Base-by-base conservation (phyloP, 2,797 vertebrate species). In the Ambastaia sidthimunki region DNA sequence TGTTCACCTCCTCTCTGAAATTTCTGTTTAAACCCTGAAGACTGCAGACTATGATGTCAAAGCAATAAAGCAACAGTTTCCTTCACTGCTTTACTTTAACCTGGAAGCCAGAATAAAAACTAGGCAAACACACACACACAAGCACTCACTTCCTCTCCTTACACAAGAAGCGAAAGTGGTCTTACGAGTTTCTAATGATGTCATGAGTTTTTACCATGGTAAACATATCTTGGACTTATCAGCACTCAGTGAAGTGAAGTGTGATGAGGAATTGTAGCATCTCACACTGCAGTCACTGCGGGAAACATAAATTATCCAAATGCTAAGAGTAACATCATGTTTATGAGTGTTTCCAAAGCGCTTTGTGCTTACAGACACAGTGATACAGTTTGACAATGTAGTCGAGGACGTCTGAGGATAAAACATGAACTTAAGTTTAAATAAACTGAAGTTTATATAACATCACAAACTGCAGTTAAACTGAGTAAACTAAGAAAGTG, bases 131-230 rank as follows among this genome's bases (percentile, higher is more conserved):
- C 65, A 80, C 23, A 57, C 41, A 77, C 57, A 52, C 52, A 73
- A 1, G 13, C 52, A 66, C 4, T 6, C 16, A 21, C 67, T 74
- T 85, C 74, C 70, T 69, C 37, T 78, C 55, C 10, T 12, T 23
- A 16, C 59, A 73, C n/a, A 34, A 69, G 84, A 87, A 81, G 57
- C 71, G 68, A 83, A 87, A 86, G 19, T 34, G 28, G 70, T 70
- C 60, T 31, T 66, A 54, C 62, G 31, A 57, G 54, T 50, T 57
- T 78, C 16, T 41, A 21, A 25, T 41, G 25, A 16, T 50, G 31
- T 67, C 19, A 54, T 59, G 16, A 62, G 37, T 48, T 76, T 69
- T 48, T 6, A 69, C 21, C 13, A 60, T 11, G 1, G 28, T 68
- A 12, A 9, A 28, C 28, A 4, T 2, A 28, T 28, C 28, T 28